Conservation (phyloP, 2,113 vertebrate genomes). For the Donacobius atricapilla region DNA sequence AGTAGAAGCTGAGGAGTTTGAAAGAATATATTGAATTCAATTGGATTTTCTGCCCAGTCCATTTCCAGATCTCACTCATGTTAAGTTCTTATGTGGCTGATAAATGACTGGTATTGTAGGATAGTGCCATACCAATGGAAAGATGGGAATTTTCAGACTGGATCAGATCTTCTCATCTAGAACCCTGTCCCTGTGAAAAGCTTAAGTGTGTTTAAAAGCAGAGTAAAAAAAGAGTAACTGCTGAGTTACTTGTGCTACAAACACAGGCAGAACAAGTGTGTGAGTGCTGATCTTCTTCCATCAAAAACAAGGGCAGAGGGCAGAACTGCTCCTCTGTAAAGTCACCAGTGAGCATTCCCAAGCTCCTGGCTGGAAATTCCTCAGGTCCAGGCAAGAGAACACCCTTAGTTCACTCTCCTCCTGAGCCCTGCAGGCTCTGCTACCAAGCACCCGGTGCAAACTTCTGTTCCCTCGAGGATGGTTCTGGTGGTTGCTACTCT, state of each 20-base stretch:
- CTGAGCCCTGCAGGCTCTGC: background rate
- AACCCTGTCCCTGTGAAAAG: background rate
- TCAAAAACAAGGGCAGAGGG: background rate
- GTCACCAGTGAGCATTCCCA: background rate
- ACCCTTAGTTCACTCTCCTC: background rate
- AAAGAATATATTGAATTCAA: background rate
- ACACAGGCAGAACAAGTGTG: background rate
- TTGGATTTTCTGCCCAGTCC: background rate
- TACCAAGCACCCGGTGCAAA: background rate
- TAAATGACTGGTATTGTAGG: background rate
- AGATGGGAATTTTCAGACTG: background rate
- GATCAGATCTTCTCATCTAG: background rate
- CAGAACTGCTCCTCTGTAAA: background rate
- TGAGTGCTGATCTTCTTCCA: background rate
- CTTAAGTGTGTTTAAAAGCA: background rate
- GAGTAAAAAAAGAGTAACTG: background rate
- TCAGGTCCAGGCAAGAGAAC: background rate
- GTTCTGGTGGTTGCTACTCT: background rate
- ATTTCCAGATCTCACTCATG: background rate
- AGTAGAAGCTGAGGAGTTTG: background rate
- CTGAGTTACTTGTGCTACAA: fast-evolving
- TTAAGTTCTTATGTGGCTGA: background rate
- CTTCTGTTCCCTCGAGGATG: background rate
- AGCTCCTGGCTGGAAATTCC: background rate
- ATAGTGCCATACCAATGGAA: background rate